Percentiles rank a stretch among this genome's conserved stretches.
Evolutionary conservation across 2,888 invertebrate genomes (phyloP).

Genomic region (Dicycla oo): DNA sequence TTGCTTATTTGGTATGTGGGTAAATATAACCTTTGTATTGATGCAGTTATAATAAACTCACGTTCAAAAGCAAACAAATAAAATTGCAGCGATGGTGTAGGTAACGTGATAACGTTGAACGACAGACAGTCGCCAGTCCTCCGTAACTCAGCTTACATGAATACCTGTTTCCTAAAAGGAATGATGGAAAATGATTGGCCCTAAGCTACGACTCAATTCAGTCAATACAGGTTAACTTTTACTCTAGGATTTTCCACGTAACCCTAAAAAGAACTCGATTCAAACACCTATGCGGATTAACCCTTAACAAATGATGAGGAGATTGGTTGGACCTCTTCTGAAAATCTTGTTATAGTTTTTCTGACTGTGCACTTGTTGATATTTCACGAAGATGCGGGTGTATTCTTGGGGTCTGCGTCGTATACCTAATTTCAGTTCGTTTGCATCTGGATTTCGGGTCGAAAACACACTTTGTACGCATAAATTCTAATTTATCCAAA

Average conservation of each 20-base stretch:
- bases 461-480: not conserved
- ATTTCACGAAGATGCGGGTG: not conserved
- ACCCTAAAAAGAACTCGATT: not conserved
- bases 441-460: conserved; percentile 1
- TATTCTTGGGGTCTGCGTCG: not conserved
- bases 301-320: not conserved
- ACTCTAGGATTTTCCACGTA: not conserved
- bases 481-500: no score
- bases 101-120: not conserved
- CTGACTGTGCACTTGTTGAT: not conserved
- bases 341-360: not conserved
- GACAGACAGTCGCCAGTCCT: not conserved
- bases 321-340: not conserved
- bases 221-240: not conserved
- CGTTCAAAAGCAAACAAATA: not conserved
- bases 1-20: not conserved
- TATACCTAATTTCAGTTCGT: not conserved
- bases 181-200: conserved; percentile 8
- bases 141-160: conserved; percentile 9
- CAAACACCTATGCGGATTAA: not conserved
- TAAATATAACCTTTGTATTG: not conserved
- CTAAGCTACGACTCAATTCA: not conserved
- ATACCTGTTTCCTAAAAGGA: conserved; percentile 1
- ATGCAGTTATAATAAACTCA: not conserved
- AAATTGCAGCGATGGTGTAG: no score